Conservation (phyloP, 2,888 invertebrate genomes). For the Malthinus seriepunctatus region DNA sequence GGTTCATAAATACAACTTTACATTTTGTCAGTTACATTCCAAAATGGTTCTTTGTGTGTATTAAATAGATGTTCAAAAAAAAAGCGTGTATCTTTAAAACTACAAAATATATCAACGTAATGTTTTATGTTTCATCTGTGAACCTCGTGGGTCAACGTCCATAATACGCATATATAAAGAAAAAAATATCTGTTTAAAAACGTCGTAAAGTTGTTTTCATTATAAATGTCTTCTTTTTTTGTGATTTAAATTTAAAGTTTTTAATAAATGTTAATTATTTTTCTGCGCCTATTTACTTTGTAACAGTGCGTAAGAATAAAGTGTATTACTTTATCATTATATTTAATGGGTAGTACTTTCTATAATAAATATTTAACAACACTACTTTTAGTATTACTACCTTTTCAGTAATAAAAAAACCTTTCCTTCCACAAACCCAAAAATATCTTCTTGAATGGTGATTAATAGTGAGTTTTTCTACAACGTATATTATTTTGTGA, state of each 20-base stretch:
- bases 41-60: background rate
- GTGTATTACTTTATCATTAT: conserved; percentile 15
- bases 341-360: background rate
- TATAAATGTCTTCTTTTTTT: background rate
- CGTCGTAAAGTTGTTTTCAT: too few species aligned
- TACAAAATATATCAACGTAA: background rate
- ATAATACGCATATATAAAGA: background rate
- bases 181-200: too few species aligned
- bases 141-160: background rate
- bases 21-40: background rate
- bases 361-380: conserved; percentile 3
- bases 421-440: too few species aligned
- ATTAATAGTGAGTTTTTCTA: too few species aligned
- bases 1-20: background rate
- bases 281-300: conserved; percentile 16
- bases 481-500: too few species aligned
- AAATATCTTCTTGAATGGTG: too few species aligned
- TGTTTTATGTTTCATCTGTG: background rate
- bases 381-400: too few species aligned
- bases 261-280: conserved; percentile 24
- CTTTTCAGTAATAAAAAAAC: too few species aligned
- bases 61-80: background rate
- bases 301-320: conserved; percentile 17
- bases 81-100: background rate
- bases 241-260: conserved; percentile 3